Evolutionary conservation across 2,113 vertebrate genomes (phyloP).

Genomic region (Pseudopipra pipra): DNA sequence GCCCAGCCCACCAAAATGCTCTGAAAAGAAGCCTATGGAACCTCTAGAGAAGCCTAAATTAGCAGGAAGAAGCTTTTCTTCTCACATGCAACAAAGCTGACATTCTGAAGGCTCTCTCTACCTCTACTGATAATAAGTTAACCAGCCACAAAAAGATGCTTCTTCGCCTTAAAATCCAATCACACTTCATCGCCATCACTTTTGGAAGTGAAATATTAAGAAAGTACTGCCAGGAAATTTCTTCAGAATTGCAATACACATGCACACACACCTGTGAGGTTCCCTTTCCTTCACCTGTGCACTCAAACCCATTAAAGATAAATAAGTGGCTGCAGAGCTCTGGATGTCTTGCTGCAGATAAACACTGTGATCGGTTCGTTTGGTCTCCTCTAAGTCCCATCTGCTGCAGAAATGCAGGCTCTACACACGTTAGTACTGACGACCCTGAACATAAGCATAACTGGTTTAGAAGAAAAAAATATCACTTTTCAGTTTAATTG

Average conservation of each 20-base stretch:
- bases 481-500: neutral
- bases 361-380: neutral
- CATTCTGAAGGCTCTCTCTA: neutral
- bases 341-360: neutral
- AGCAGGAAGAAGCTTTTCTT: neutral
- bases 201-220: neutral
- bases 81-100: neutral
- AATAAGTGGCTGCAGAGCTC: neutral
- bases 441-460: neutral
- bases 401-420: neutral
- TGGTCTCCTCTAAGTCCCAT: neutral
- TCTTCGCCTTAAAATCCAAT: neutral
- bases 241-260: neutral
- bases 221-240: neutral
- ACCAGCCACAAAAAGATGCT: neutral
- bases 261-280: rapidly evolving
- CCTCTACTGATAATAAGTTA: neutral
- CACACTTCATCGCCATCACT: neutral
- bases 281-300: neutral
- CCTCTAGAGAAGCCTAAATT: neutral
- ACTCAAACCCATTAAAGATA: neutral
- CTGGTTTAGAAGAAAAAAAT: neutral
- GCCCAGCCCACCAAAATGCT: neutral
- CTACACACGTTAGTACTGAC: neutral
- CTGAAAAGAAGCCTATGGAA: neutral